phyloP scores from a whole-genome alignment of 2,888 invertebrate genomes.

The Gymnocheta viridis region DNA sequence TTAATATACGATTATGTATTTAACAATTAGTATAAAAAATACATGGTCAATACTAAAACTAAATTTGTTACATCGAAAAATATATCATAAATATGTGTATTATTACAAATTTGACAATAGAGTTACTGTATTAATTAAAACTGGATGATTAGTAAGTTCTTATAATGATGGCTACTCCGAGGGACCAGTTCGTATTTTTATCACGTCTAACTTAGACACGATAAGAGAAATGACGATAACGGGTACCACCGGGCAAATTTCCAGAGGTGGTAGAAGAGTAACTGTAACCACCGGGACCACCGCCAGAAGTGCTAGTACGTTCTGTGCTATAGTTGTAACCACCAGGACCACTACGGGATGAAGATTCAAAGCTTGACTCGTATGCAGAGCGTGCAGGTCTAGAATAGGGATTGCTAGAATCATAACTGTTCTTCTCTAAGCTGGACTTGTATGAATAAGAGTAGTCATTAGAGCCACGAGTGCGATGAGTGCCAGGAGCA shows the following conservation, averaged over 20 bases:
- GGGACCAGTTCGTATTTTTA: background rate
- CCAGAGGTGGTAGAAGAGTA: constrained; percentile 91
- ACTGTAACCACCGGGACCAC: constrained; percentile 91
- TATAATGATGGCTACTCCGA: background rate
- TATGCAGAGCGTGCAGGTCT: constrained; percentile 87
- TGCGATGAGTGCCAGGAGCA: constrained; percentile 85
- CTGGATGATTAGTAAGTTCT: constrained; percentile 19
- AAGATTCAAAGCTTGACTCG: constrained; percentile 87
- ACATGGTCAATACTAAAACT: background rate
- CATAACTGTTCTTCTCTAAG: constrained; percentile 83
- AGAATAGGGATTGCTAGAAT: constrained; percentile 83
- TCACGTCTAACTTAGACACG: constrained; percentile 86
- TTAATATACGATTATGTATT: background rate
- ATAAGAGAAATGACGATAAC: constrained; percentile 93
- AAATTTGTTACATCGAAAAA: constrained; percentile 14
- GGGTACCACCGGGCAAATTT: constrained; percentile 91
- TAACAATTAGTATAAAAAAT: constrained; percentile 42
- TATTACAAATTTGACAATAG: background rate
- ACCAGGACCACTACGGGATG: constrained; percentile 87
- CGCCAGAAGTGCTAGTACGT: constrained; percentile 87
- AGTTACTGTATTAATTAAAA: background rate
- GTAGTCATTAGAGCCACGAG: constrained; percentile 91
- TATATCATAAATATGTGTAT: constrained; percentile 15
- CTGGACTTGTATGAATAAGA: constrained; percentile 90
- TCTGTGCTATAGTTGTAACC: constrained; percentile 90